phyloP scores from a whole-genome alignment of 2,113 vertebrate genomes.

The Prochilodus magdalenae region DNA sequence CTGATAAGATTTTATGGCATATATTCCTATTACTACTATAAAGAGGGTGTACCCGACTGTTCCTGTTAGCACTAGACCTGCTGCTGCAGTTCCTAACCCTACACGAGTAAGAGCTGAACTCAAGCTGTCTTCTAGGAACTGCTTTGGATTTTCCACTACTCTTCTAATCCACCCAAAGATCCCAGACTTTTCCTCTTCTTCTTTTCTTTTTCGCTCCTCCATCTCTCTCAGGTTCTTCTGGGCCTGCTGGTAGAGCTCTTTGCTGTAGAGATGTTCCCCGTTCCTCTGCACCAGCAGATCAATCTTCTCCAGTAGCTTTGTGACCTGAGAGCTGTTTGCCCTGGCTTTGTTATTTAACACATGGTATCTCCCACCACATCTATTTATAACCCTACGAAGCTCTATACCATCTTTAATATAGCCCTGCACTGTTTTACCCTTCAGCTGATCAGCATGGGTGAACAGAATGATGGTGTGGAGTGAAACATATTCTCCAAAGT shows the following conservation, averaged over 20 bases:
- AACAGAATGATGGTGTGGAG: conserved; percentile 1
- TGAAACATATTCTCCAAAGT: conserved; percentile 72
- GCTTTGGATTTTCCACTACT: too few relatives aligned
- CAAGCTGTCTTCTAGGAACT: too few relatives aligned
- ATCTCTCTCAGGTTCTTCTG: not conserved
- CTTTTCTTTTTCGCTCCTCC: not conserved
- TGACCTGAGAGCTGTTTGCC: not conserved
- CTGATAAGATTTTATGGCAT: too few relatives aligned
- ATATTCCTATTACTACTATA: too few relatives aligned
- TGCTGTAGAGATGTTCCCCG: not conserved
- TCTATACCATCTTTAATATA: not conserved
- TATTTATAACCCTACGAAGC: not conserved
- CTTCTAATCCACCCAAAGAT: too few relatives aligned
- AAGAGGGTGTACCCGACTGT: too few relatives aligned
- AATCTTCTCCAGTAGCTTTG: conserved; percentile 6
- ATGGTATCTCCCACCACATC: not conserved
- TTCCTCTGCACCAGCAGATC: not conserved
- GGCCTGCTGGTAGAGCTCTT: not conserved
- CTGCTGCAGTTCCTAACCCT: too few relatives aligned
- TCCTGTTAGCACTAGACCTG: too few relatives aligned
- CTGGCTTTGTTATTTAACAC: not conserved
- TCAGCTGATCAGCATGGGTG: not conserved
- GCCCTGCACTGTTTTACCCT: not conserved
- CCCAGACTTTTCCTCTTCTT: not conserved
- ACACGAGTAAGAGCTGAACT: too few relatives aligned